Evolutionary conservation across 2,797 vertebrate species (phyloP), one percentile per base, ranked within the genome.

Genomic region (Enteromius viviparus): DNA sequence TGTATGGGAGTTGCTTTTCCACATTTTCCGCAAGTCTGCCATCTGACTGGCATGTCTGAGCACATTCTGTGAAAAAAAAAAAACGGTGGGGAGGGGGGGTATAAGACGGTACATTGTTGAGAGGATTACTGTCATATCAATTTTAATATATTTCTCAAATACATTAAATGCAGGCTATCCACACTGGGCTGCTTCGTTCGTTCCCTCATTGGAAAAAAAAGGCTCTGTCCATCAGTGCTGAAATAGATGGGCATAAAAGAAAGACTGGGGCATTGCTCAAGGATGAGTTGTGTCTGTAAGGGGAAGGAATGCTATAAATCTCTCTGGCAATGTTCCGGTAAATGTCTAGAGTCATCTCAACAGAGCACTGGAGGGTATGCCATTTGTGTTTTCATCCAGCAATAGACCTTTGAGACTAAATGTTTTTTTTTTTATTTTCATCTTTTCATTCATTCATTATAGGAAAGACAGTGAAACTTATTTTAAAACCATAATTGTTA

Each of bases 41-140:
- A 81, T 78, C 74, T 58, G 55, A 84, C 77, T 55, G 83, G 82
- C 83, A 74, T 86, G 84, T 86, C 86, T 81, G 81, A 69, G 81
- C 89, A 85, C 83, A 89, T 85, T 87, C 80, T 55, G 68, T 10
- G 19, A 51, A 58, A 26, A 76, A 68, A 47, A 80, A 40, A n/a
- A n/a, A 32, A 32, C 15, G 7, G 7, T 66, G 1, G 21, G n/a
- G 42, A 51, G 7, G 23, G 74, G 47, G 37, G 75, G 40, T 23
- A 34, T 55, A 14, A 70, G 32, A 42, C 26, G 8, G 70, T 70
- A 81, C 86, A 87, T 89, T 88, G 84, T 86, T 80, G 70, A 84
- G 76, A 72, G 85, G 85, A 89, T 87, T 87, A 87, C 86, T 80
- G 82, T 85, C 84, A 87, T 76, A 72, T 80, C 70, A 75, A 85